phyloP scores from a whole-genome alignment of 2,113 vertebrate species.

The Chlamydotis undulata region DNA sequence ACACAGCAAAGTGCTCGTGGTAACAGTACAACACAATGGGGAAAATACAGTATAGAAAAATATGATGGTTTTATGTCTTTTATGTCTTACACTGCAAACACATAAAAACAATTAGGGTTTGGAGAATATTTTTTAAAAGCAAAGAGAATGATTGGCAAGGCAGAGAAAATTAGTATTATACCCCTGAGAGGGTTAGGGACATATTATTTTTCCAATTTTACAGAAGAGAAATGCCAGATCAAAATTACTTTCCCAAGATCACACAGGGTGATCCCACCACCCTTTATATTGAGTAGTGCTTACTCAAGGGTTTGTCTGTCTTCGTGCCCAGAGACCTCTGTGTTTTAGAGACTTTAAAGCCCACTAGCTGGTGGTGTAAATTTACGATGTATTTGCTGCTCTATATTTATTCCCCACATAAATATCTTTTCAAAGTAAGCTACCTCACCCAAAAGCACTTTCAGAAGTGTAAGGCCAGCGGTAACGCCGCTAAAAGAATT shows the following conservation, averaged over 20 bases:
- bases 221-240: constrained; percentile 33
- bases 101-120: constrained; percentile 62
- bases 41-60: constrained; percentile 34
- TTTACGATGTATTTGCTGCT: constrained; percentile 30
- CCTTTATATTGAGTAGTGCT: constrained; percentile 48
- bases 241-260: constrained; percentile 56
- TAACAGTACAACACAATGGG: constrained; percentile 36
- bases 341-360: not conserved
- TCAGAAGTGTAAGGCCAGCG: constrained; percentile 42
- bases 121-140: constrained; percentile 53
- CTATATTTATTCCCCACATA: constrained; percentile 48
- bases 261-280: constrained; percentile 40
- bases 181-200: not conserved
- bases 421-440: constrained; percentile 45
- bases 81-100: constrained; percentile 46
- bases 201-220: not conserved
- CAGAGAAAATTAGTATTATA: constrained; percentile 25
- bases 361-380: not conserved
- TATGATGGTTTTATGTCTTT: constrained; percentile 46
- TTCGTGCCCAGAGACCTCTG: not conserved
- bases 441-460: constrained; percentile 55
- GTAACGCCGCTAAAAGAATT: constrained; percentile 39
- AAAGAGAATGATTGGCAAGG: constrained; percentile 32
- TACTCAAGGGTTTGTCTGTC: constrained; percentile 23
- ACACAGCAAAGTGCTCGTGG: not conserved